Conservation (phyloP, 2,113 vertebrate species). For the Python bivittatus region DNA sequence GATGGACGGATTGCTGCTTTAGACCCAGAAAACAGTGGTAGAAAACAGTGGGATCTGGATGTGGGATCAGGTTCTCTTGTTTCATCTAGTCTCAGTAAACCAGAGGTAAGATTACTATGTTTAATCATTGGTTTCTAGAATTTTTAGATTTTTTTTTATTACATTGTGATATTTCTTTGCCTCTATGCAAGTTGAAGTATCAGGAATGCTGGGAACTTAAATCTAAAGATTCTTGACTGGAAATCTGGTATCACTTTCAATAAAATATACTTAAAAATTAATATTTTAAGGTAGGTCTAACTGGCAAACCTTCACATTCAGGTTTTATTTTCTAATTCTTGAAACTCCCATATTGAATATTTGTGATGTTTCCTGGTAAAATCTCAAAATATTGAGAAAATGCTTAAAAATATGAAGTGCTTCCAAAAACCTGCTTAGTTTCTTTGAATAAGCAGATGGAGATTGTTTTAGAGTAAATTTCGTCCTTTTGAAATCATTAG, state of each 20-base stretch:
- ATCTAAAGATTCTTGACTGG: not conserved
- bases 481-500: too few species aligned
- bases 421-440: too few species aligned
- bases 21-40: slow-evolving; percentile 91
- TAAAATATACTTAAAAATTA: not conserved
- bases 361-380: not conserved
- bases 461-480: too few species aligned
- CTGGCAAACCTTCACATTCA: not conserved
- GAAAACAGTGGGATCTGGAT: slow-evolving; percentile 96
- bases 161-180: not conserved
- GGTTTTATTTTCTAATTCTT: not conserved
- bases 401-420: not conserved
- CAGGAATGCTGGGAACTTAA: not conserved
- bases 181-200: not conserved
- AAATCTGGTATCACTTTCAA: not conserved
- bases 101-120: slow-evolving; percentile 81
- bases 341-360: not conserved
- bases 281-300: not conserved
- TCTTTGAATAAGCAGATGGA: too few species aligned
- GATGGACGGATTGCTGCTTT: slow-evolving; percentile 93
- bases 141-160: not conserved
- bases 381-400: not conserved
- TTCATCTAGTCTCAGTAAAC: slow-evolving; percentile 96
- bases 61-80: slow-evolving; percentile 94
- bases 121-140: not conserved